These are phyloP conservation scores for Natator depressus DNA, from an alignment of 2,113 vertebrate species.

Conservation along the genomic window DNA sequence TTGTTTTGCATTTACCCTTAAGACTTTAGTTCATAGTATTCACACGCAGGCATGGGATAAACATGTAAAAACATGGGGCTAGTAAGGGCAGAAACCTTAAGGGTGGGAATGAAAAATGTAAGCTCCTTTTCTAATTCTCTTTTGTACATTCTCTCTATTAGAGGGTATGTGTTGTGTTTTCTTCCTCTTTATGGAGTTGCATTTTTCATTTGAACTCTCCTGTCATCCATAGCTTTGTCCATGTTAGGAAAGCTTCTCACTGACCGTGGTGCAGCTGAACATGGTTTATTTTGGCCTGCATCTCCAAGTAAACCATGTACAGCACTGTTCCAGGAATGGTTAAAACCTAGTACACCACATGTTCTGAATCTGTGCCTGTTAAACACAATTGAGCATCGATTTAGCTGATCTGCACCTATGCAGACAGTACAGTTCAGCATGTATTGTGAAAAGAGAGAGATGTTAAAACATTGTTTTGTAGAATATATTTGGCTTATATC, in stretches of 20 bases:
- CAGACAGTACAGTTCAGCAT: neutral
- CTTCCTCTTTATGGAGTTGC: neutral
- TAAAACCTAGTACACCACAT: neutral
- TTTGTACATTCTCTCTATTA: neutral
- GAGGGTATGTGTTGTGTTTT: neutral
- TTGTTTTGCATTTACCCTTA: conserved; percentile 72
- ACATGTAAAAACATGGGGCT: conserved; percentile 34
- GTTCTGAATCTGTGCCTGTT: neutral
- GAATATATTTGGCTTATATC: neutral
- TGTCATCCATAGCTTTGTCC: fast-evolving
- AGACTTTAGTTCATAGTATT: conserved; percentile 58
- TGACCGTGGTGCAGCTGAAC: neutral
- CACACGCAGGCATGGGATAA: conserved; percentile 36
- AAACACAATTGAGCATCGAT: neutral
- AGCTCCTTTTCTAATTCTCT: neutral
- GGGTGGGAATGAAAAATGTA: conserved; percentile 1
- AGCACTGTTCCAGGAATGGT: neutral
- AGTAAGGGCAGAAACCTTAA: conserved; percentile 6
- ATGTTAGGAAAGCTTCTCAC: neutral
- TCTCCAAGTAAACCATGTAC: neutral
- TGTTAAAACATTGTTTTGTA: neutral
- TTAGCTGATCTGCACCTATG: neutral
- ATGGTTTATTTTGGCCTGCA: neutral
- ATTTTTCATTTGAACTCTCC: neutral
- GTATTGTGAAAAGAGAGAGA: neutral